These are phyloP conservation scores for Cliona cf. orientalis DNA, from an alignment of 37 sponge, comb jelly and placozoan genomes.

Conservation along the genomic window DNA sequence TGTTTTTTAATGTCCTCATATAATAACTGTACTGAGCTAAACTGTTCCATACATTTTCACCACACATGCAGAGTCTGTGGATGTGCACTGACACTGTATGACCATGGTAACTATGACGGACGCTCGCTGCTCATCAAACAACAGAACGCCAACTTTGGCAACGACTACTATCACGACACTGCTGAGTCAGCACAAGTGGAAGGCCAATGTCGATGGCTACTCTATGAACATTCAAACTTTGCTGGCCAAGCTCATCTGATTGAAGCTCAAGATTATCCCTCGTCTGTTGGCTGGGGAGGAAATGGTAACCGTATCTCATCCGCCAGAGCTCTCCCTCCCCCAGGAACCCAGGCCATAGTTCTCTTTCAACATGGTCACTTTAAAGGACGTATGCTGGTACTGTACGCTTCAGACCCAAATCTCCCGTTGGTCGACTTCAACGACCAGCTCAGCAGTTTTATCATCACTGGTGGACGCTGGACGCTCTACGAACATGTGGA, in stretches of 20 bases:
- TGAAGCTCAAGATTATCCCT: not conserved
- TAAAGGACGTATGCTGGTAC: not conserved
- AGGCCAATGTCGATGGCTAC: not conserved
- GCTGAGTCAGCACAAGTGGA: not conserved
- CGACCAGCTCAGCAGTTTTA: not conserved
- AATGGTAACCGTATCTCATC: not conserved
- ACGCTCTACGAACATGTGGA: not conserved
- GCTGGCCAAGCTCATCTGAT: not conserved
- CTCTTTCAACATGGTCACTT: not conserved
- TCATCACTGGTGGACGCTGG: not conserved
- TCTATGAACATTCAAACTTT: conserved; percentile 11
- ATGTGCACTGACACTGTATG: not conserved
- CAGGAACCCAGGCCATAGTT: not conserved
- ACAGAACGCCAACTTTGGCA: conserved; percentile 8
- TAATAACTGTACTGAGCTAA: no score
- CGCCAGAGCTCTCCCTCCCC: not conserved
- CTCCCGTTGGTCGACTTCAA: not conserved
- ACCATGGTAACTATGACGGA: not conserved
- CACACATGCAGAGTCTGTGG: conserved; percentile 18
- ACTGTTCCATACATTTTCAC: no score
- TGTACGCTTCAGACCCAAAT: not conserved
- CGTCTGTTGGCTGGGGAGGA: not conserved
- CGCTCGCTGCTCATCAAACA: not conserved
- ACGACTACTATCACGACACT: not conserved
- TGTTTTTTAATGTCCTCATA: no score